Evolutionary conservation across 2,797 vertebrate genomes (phyloP), one percentile per base, ranked within the genome.

Genomic region (Selene dorsalis): DNA sequence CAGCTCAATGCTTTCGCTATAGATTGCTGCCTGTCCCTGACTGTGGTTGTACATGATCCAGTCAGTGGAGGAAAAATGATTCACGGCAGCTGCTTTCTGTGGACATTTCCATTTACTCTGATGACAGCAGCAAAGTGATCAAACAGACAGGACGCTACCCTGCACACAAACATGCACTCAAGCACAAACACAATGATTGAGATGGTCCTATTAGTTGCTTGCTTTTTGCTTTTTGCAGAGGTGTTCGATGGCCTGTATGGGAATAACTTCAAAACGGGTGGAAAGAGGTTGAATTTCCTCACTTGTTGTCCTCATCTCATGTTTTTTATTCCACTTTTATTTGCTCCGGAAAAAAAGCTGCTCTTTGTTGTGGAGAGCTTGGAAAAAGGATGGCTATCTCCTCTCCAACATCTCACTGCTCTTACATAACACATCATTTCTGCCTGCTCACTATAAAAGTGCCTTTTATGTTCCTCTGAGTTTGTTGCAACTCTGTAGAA

Each of bases 101-200:
- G 43, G 57, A 79, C 70, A 56, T 82, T 84, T 82, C 47, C 56
- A 84, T 83, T 80, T 76, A 75, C 50, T 79, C 63, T 41, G 32
- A 76, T 82, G 75, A 75, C 74, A 30, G 57, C 52, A 30, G 32
- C 57, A 61, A 77, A 75, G 32, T 55, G 61, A 68, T 56, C 75
- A 72, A 84, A 75, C 74, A 66, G 64, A 76, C 74, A 50, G 6
- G 38, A 22, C 4, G 3, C 48, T 69, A 48, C 64, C 22, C 65
- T 65, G 57, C 50, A 26, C 24, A 48, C 26, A 62, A 41, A 59
- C 39, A 65, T 20, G 9, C 75, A 28, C 45, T 72, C 35, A 52
- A 50, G 47, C 22, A 57, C 32, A 14, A 55, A 32, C n/a, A 41
- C 72, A 76, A 74, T 50, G 13, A 84, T 84, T 39, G 61, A 84